phyloP scores from a whole-genome alignment of 2,113 vertebrate genomes.

The Rhegmatorhina hoffmannsi region DNA sequence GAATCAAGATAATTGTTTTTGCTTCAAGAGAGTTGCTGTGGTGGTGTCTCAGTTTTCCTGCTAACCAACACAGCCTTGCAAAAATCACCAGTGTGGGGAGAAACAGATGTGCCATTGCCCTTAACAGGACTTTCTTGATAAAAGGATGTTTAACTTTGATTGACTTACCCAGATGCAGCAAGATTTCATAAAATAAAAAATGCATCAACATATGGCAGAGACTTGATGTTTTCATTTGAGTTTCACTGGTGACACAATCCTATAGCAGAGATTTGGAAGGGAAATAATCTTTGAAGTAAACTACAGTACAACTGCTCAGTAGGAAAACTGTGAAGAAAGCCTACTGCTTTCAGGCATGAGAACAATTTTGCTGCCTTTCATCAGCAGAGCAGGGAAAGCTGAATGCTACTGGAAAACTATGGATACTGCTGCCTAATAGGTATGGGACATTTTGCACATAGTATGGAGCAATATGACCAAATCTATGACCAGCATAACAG shows the following conservation, averaged over 20 bases:
- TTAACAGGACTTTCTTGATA: background rate
- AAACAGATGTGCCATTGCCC: background rate
- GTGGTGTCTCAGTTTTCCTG: background rate
- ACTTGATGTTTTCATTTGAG: background rate
- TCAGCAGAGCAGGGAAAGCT: background rate
- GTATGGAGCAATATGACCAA: background rate
- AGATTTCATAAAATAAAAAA: background rate
- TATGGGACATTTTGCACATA: background rate
- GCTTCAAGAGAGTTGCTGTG: background rate
- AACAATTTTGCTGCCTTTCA: background rate
- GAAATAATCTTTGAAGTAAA: background rate
- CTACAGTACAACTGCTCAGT: background rate
- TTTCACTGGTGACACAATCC: background rate
- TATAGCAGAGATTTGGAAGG: background rate
- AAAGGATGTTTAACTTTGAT: background rate
- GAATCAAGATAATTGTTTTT: background rate
- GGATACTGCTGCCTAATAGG: background rate
- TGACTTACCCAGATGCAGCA: background rate
- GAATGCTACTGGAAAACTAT: background rate
- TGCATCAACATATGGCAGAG: background rate
- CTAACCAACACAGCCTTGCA: background rate
- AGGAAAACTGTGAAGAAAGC: background rate
- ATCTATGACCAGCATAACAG: background rate
- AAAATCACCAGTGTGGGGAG: background rate
- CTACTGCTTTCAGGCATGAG: background rate